Base-by-base conservation (phyloP, 2,797 vertebrate genomes). In the Rhinoraja longicauda region DNA sequence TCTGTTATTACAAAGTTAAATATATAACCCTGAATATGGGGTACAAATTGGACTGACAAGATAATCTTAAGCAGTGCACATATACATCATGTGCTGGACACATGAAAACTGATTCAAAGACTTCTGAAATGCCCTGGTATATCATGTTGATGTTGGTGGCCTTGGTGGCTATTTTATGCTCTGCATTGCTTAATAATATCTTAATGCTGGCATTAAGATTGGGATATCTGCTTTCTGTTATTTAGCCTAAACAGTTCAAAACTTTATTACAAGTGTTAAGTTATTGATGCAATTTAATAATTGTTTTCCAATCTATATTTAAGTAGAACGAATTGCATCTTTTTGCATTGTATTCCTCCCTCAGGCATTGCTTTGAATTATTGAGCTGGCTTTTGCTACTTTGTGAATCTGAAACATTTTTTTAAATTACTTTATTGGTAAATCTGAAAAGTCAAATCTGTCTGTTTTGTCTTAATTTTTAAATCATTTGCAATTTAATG, bases 121-220 rank as follows among this genome's bases (percentile, higher is more conserved):
- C 15, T 73, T 92, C 90, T 75, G 90, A 92, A 73, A 88, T 90
- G 19, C 62, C 59, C 88, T 90, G 64, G 39, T 67, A 45, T 57
- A 75, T 39, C 13, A 12, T 24, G 5, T 92, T 70, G 90, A 92
- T 53, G 90, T n/a, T 75, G 29, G 70, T 75, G 90, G 90, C 70
- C 70, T 75, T 92, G 90, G 36, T 72, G 90, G 90, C 39, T 92
- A 92, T 92, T 92, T 92, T 70, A 13, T 92, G 95, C 94, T 94
- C 95, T 94, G 93, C 95, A 94, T 94, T 96, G 94, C 90, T 64
- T 96, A 93, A 91, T 93, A 94, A 78, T 95, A 95, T 97, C 97
- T 98, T 98, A 98, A 98, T 98, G 98, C 98, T 97, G 98, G 98
- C 98, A 97, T 99, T 98, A 98, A 98, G 97, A 96, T 96, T 94